Conservation (phyloP, 2,113 vertebrate species). For the Lutjanus erythropterus region DNA sequence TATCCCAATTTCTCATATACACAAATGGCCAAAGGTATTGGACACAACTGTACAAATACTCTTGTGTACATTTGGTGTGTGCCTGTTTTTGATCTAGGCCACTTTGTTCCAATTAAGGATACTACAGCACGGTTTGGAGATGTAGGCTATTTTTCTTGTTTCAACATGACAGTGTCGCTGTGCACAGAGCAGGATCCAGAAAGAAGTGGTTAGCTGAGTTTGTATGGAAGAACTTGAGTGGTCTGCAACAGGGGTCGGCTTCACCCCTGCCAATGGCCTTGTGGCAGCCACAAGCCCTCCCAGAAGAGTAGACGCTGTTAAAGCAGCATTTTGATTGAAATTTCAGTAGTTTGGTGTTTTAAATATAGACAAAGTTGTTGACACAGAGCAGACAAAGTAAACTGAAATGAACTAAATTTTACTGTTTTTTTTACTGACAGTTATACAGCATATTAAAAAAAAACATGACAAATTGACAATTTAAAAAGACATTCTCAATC, state of each 20-base stretch:
- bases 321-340: not conserved
- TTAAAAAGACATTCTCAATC: not conserved
- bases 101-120: constrained; percentile 1
- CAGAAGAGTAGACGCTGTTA: not conserved
- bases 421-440: not conserved
- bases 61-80: not conserved
- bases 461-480: not conserved
- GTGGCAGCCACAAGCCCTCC: no score
- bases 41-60: not conserved
- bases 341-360: not conserved
- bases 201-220: not conserved
- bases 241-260: not conserved
- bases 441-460: not conserved
- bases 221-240: not conserved
- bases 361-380: not conserved
- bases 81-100: not conserved
- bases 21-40: constrained; percentile 19
- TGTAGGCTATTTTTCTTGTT: not conserved
- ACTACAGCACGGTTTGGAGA: not conserved
- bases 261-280: no score
- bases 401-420: not conserved
- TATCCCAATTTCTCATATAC: constrained; percentile 38
- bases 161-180: not conserved
- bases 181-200: not conserved
- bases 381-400: not conserved